phyloP scores from a whole-genome alignment of 2,113 vertebrate species.

The Corythaeola cristata region DNA sequence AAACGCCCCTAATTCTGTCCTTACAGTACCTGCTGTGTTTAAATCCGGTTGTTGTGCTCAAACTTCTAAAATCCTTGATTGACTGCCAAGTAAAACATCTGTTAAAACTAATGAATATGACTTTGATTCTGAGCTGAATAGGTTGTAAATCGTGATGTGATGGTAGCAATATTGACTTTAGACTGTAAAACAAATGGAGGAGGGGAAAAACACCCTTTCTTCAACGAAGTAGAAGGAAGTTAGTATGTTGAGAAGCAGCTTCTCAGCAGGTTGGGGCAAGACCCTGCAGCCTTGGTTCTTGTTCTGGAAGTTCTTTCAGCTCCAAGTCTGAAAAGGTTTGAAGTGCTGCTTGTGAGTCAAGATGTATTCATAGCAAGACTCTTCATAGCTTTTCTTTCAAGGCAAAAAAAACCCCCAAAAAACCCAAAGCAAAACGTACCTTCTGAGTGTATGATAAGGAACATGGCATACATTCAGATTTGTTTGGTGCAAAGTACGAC shows the following conservation, averaged over 20 bases:
- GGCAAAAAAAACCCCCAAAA: background rate
- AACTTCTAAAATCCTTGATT: background rate
- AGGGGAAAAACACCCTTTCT: rapidly evolving
- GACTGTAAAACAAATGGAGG: background rate
- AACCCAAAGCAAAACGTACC: background rate
- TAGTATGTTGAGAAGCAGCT: background rate
- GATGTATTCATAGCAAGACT: background rate
- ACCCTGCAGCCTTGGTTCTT: background rate
- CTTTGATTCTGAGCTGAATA: background rate
- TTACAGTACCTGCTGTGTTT: background rate
- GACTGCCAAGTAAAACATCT: background rate
- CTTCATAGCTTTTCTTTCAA: background rate
- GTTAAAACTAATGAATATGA: background rate
- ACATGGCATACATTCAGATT: background rate
- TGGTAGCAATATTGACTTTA: background rate
- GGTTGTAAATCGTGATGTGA: background rate
- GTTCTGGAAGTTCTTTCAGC: background rate
- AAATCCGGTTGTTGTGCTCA: background rate
- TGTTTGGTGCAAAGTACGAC: background rate
- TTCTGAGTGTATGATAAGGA: background rate
- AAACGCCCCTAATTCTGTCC: background rate
- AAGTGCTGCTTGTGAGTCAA: background rate
- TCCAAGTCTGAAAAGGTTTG: background rate
- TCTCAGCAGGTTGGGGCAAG: background rate
- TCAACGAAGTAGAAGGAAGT: background rate